phyloP scores from a whole-genome alignment of 1,140 invertebrate species.

The Drosophila rhopaloa region DNA sequence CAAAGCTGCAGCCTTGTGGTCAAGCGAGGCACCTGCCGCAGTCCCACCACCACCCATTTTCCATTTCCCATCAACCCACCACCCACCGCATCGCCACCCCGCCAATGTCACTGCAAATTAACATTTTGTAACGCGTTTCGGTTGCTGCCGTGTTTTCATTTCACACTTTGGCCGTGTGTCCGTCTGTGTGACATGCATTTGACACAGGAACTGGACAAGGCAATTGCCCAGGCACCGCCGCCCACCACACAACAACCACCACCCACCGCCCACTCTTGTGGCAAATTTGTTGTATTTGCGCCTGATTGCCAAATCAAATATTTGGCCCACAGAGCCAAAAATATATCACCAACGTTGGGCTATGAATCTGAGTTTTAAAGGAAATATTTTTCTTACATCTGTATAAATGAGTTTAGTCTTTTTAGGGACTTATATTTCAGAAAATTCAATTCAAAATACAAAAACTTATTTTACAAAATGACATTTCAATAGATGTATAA shows the following conservation, averaged over 20 bases:
- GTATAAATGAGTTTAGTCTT: too few species aligned
- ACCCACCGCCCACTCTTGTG: conserved; percentile 20
- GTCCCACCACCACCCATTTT: conserved; percentile 9
- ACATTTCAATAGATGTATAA: too few species aligned
- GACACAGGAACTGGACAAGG: conserved; percentile 49
- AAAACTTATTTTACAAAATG: too few species aligned
- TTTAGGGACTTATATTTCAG: too few species aligned
- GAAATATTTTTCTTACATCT: too few species aligned
- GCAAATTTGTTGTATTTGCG: conserved; percentile 77
- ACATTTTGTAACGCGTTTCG: conserved; percentile 76
- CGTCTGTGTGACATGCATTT: conserved; percentile 58
- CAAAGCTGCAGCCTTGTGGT: conserved; percentile 60
- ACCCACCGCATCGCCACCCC: not conserved
- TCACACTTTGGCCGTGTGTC: conserved; percentile 47
- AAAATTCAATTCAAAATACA: too few species aligned
- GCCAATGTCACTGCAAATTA: conserved; percentile 67
- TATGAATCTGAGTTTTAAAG: too few species aligned
- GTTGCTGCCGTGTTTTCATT: conserved; percentile 65
- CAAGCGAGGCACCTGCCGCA: conserved; percentile 45
- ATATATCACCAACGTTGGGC: not conserved
- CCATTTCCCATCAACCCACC: not conserved
- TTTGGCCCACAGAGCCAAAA: conserved; percentile 41
- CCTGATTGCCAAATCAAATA: conserved; percentile 78
- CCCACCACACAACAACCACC: not conserved
- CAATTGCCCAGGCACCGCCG: conserved; percentile 39